These are phyloP conservation scores for Hydrochoerus hydrochaeris DNA, from an alignment of 2,113 vertebrate species.

Conservation along the genomic window DNA sequence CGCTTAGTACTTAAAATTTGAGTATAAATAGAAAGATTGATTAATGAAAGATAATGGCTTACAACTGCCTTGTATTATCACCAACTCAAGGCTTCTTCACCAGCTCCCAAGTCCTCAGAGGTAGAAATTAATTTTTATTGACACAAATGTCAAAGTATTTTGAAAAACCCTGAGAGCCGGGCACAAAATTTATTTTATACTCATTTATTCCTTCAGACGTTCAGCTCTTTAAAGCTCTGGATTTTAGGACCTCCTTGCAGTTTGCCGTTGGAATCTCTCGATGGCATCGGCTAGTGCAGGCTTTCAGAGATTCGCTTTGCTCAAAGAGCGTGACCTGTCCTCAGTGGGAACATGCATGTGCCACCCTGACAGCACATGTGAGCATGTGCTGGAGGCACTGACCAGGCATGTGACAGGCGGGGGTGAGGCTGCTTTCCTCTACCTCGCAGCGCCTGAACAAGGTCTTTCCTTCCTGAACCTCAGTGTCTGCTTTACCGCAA, in stretches of 20 bases:
- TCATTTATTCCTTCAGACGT: background rate
- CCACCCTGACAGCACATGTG: rapidly evolving
- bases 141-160: background rate
- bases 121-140: background rate
- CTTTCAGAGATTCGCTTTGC: too few relatives aligned
- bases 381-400: rapidly evolving
- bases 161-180: background rate
- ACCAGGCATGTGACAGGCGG: rapidly evolving
- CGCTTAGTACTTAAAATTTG: background rate
- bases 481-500: background rate
- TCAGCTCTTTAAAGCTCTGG: background rate
- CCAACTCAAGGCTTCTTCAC: background rate
- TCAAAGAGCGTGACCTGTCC: background rate
- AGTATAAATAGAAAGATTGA: background rate
- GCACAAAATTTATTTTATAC: background rate
- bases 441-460: rapidly evolving
- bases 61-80: too few relatives aligned
- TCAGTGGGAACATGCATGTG: background rate
- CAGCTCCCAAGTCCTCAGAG: background rate
- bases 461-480: rapidly evolving
- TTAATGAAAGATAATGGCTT: background rate
- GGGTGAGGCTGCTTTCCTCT: too few relatives aligned
- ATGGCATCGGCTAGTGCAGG: rapidly evolving
- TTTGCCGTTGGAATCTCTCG: rapidly evolving
- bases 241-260: rapidly evolving